Conservation (phyloP, 2,113 vertebrate genomes). For the Atrichornis clamosus region DNA sequence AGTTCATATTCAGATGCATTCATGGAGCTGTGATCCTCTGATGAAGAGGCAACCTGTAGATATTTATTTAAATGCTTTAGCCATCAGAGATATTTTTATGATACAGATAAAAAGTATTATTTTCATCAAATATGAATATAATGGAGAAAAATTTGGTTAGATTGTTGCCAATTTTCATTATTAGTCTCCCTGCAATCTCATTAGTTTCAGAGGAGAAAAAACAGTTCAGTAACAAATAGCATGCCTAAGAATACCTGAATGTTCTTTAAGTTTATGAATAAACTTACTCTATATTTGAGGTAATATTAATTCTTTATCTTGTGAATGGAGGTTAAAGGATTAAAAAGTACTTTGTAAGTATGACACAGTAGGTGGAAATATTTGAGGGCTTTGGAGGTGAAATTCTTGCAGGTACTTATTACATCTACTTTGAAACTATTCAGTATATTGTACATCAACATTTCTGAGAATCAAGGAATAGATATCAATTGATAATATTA, state of each 20-base stretch:
- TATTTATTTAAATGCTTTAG: background rate
- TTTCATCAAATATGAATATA: background rate
- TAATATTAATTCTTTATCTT: background rate
- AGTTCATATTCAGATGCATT: background rate
- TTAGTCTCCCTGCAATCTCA: background rate
- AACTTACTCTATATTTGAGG: background rate
- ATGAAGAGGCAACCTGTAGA: background rate
- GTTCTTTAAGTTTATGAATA: background rate
- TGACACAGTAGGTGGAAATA: background rate
- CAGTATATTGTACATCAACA: background rate
- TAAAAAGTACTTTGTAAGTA: background rate
- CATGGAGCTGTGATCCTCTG: background rate
- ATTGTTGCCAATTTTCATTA: background rate
- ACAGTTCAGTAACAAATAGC: background rate
- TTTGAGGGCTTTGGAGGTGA: background rate
- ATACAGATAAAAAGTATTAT: background rate
- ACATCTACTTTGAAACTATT: background rate
- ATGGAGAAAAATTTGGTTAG: background rate
- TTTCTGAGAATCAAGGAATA: background rate
- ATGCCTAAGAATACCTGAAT: background rate
- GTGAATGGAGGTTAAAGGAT: background rate
- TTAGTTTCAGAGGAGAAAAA: background rate
- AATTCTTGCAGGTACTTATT: background rate
- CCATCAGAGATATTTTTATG: background rate
- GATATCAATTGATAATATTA: background rate